Percentiles rank a stretch among this genome's conserved stretches.
These are phyloP conservation scores for Batillaria attramentaria DNA, from an alignment of 1,140 invertebrate genomes.

Conservation along the genomic window DNA sequence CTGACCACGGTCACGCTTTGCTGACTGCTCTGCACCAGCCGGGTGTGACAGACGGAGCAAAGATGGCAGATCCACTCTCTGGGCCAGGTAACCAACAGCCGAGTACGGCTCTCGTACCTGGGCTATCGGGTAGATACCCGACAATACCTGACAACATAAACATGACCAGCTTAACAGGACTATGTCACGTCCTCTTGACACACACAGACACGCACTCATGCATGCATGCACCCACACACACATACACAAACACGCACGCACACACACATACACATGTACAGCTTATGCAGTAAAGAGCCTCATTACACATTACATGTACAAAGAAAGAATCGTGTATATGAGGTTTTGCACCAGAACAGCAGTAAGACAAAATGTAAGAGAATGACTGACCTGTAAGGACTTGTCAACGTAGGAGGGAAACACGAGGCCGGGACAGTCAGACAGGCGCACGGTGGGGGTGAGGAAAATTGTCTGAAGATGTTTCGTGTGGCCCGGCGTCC, in stretches of 20 bases:
- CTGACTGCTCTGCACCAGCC: slow-evolving; percentile 25
- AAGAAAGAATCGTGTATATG: too few relatives aligned
- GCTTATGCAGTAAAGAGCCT: too few relatives aligned
- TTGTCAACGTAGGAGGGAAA: slow-evolving; percentile 88
- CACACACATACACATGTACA: neutral
- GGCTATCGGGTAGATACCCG: slow-evolving; percentile 94
- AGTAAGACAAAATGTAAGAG: neutral
- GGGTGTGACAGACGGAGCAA: slow-evolving; percentile 86
- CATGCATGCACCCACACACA: neutral
- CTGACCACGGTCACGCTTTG: slow-evolving; percentile 5
- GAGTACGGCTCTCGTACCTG: slow-evolving; percentile 94
- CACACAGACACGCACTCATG: too few relatives aligned
- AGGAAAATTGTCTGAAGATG: slow-evolving; percentile 98
- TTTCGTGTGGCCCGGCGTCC: slow-evolving; percentile 96
- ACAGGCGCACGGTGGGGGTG: slow-evolving; percentile 87
- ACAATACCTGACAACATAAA: slow-evolving; percentile 77
- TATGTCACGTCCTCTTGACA: too few relatives aligned
- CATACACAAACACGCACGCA: neutral
- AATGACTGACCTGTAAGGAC: slow-evolving; percentile 9
- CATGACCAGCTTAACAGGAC: too few relatives aligned
- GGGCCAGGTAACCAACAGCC: slow-evolving; percentile 84
- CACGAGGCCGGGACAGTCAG: slow-evolving; percentile 95
- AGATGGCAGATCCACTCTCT: slow-evolving; percentile 84
- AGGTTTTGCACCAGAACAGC: too few relatives aligned
- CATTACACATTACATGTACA: too few relatives aligned